A percentile compares a stretch with the other conserved stretches of the same genome.
phyloP scores from a whole-genome alignment of 2,113 vertebrate species.

The Cyprinodon tularosa region DNA sequence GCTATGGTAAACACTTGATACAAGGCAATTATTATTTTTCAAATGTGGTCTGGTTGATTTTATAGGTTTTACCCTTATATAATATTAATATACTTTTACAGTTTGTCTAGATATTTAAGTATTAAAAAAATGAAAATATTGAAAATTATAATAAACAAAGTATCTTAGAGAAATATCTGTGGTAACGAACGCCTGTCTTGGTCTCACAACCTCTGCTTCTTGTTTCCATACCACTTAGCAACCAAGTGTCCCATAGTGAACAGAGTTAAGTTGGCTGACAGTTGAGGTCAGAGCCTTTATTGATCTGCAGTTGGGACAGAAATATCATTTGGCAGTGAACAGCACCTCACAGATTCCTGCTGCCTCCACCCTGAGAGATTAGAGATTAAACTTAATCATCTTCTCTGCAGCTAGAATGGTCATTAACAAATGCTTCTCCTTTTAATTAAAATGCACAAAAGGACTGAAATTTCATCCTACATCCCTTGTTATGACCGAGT shows the following conservation, averaged over 20 bases:
- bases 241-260: slow-evolving; percentile 23
- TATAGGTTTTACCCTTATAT: background rate
- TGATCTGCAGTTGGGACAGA: slow-evolving; percentile 56
- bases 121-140: background rate
- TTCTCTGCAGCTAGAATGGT: background rate
- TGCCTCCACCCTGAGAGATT: slow-evolving; percentile 39
- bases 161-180: background rate
- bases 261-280: slow-evolving; percentile 55
- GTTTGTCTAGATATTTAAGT: background rate
- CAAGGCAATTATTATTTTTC: background rate
- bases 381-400: slow-evolving; percentile 35
- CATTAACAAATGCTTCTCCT: slow-evolving; percentile 3
- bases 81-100: background rate
- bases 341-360: slow-evolving; percentile 49
- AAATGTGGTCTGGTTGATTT: background rate
- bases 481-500: background rate
- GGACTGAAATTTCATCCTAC: slow-evolving; percentile 7
- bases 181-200: slow-evolving; percentile 36
- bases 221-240: slow-evolving; percentile 27
- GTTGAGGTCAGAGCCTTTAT: slow-evolving; percentile 64
- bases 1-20: background rate
- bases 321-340: slow-evolving; percentile 57
- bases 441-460: slow-evolving; percentile 2
- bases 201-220: slow-evolving; percentile 52
- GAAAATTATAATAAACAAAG: background rate